Evolutionary conservation across 2,113 vertebrate species (phyloP).

Genomic region (Salvelinus namaycush): DNA sequence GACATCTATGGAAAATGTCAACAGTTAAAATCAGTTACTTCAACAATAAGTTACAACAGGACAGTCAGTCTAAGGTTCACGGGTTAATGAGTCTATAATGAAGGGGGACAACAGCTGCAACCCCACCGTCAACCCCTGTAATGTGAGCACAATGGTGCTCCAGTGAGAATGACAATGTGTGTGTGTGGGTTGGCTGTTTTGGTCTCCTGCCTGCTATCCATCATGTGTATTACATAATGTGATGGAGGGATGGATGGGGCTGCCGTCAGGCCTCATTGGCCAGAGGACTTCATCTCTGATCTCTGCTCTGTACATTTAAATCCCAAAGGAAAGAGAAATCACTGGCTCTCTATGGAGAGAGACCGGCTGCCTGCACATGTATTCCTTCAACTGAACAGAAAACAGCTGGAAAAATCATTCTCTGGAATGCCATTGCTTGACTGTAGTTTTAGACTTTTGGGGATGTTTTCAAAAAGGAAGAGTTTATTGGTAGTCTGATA

Average conservation of each 20-base stretch:
- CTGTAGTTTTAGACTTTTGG: slow-evolving; percentile 20
- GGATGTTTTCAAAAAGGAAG: slow-evolving; percentile 17
- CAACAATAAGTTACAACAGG: too few species aligned
- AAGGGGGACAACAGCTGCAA: slow-evolving; percentile 47
- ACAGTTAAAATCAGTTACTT: too few species aligned
- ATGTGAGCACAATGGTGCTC: slow-evolving; percentile 13
- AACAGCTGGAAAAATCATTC: slow-evolving; percentile 13
- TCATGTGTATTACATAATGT: slow-evolving; percentile 43
- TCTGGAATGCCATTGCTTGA: slow-evolving; percentile 27
- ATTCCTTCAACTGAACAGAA: slow-evolving; percentile 3
- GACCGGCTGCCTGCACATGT: not conserved
- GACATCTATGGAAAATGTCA: too few species aligned
- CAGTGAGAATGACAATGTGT: slow-evolving; percentile 2
- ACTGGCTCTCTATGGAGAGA: not conserved
- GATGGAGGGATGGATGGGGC: slow-evolving; percentile 19
- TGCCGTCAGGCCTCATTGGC: slow-evolving; percentile 18
- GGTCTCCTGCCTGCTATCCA: slow-evolving; percentile 36
- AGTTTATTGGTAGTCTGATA: too few species aligned
- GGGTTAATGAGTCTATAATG: not conserved
- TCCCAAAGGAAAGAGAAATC: slow-evolving; percentile 5
- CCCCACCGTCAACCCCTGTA: slow-evolving; percentile 29
- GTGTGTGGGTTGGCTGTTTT: slow-evolving; percentile 13
- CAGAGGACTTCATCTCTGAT: slow-evolving; percentile 23
- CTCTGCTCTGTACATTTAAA: slow-evolving; percentile 11
- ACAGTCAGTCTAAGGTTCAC: too few species aligned